Base-by-base conservation (phyloP, 2,797 vertebrate genomes). In the Triplophysa yarkandensis region DNA sequence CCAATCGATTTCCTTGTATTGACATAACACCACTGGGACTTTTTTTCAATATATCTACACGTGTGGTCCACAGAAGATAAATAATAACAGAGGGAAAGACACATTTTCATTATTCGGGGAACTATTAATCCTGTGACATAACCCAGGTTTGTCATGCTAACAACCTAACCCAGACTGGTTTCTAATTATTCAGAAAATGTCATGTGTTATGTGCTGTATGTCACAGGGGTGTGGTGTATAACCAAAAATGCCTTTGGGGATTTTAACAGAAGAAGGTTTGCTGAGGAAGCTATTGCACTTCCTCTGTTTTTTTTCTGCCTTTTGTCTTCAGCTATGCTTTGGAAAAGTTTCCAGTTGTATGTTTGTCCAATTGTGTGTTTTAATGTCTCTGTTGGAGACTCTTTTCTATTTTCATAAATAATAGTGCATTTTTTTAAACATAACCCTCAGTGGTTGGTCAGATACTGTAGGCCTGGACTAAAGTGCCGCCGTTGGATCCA, bases 151-250 rank as follows among this genome's bases (percentile, higher is more conserved):
- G 54, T 13, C 14, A n/a, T 6, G n/a, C 14, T 14, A 17, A 7
- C 32, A 46, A 70, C 46, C 41, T 32, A 30, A 44, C 21, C 5
- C 36, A 70, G 16, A 41, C 17, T 4, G 6, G 27, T 34, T 60
- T 3, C 23, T 19, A 1, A 1, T 16, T 62, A 67, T 19, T 8
- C 25, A 14, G 21, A 14, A 73, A 32, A 30, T 50, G 3, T 41
- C 25, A 50, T 5, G 16, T 4, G 27, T 32, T 23, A 50, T 39
- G 1, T 41, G 7, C 34, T 21, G n/a, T 48, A 71, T 13, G n/a
- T 66, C 69, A 80, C 75, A 10, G 62, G 64, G 62, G 68, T 57
- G 48, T 52, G 60, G 39, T 39, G 6, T 82, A 36, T 52, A 64
- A 58, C 23, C 27, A 1, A 30, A 25, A 48, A 17, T n/a, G 5